Base-by-base conservation (phyloP, 2,113 vertebrate genomes). In the Phyllopteryx taeniolatus region DNA sequence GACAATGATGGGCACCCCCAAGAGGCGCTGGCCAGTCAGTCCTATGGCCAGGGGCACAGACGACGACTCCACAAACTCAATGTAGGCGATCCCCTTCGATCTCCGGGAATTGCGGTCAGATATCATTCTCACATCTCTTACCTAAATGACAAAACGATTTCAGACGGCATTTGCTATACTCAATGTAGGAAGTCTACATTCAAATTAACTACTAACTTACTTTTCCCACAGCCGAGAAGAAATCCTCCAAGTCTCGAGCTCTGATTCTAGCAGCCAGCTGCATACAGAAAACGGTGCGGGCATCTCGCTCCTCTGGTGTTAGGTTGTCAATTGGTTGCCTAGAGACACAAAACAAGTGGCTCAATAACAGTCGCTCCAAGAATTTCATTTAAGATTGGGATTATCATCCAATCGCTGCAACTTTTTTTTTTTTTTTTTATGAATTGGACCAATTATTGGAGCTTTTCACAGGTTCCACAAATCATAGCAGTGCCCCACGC, bases 231-330 rank as follows among this genome's bases (percentile, higher is more conserved):
- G 98, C 97, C 43, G 98, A 99, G 82, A 99, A 99, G 90, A 99
- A 99, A 73, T 99, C 98, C 87, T 99, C 98, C 84, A 99, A 89
- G 86, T 99, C 98, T 84, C 96, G 94, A 20, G 98, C 96, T 79
- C 96, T 91, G 91, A 99, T 99, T 88, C 98, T 93, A 12, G 98
- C 98, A 85, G 98, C 98, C 33, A 99, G 90, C 76, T 99, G 98
- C 98, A 99, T 99, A 77, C 98, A 99, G 83, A 99, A 99, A 2
- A 99, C 98, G 17, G 98, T 99, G 70, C 98, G 95, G 57, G 96
- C 96, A 88, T 99, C 98, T 74, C 96, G 94, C 88, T 99, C 98
- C 72, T 99, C 98, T 63, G 98, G 97, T 64, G 95, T 97, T 49
- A 99, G 91, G 91, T 98, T 99, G 93, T 99, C 98, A 83, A 98